Conservation (phyloP, 2,888 invertebrate genomes). For the Synanthedon tipuliformis region DNA sequence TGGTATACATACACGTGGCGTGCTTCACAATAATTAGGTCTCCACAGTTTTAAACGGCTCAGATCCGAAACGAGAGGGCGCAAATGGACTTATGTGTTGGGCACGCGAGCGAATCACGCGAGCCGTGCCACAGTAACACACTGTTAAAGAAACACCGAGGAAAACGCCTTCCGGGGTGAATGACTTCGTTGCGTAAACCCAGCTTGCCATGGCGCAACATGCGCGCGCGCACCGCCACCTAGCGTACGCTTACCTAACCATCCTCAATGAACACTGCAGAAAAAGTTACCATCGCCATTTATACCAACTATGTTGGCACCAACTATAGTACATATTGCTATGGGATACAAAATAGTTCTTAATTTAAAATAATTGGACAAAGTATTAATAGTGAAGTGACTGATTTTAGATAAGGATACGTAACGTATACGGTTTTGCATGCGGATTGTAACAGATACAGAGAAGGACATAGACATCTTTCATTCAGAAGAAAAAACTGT, state of each 20-base stretch:
- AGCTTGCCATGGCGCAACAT: constrained; percentile 39
- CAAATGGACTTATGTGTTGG: constrained; percentile 24
- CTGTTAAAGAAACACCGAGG: constrained; percentile 64
- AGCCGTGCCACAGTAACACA: constrained; percentile 57
- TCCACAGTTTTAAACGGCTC: constrained; percentile 26
- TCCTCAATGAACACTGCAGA: constrained; percentile 1
- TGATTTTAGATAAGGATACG: no score
- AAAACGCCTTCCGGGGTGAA: constrained; percentile 70
- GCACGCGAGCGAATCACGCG: constrained; percentile 62
- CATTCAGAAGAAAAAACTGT: no score
- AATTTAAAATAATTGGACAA: no score
- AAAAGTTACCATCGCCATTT: constrained; percentile 22
- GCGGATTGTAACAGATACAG: no score
- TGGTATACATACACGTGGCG: constrained; percentile 25
- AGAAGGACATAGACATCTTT: no score
- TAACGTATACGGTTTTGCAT: no score
- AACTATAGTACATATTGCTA: no score
- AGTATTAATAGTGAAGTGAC: no score
- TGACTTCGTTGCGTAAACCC: constrained; percentile 62
- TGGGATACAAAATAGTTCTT: no score
- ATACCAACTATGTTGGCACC: no score
- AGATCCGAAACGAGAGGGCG: constrained; percentile 39
- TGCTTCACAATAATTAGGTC: constrained; percentile 46
- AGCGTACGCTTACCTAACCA: constrained; percentile 13
- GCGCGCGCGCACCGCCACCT: constrained; percentile 27